phyloP scores from a whole-genome alignment of 2,797 vertebrate species.

The Pagetopsis macropterus region DNA sequence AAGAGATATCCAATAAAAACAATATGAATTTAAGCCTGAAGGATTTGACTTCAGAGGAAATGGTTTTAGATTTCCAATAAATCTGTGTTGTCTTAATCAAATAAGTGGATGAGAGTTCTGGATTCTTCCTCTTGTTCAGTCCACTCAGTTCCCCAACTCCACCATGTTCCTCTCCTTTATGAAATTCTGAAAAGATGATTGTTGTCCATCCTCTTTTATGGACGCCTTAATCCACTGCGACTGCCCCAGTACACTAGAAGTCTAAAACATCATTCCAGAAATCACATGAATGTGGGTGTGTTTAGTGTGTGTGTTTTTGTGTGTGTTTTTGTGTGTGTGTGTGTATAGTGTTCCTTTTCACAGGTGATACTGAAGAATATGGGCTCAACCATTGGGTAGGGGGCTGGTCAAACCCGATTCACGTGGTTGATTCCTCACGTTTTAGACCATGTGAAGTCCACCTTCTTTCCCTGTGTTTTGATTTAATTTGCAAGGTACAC shows the following conservation, averaged over 20 bases:
- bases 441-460: conserved; percentile 18
- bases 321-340: not conserved
- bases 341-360: conserved; percentile 12
- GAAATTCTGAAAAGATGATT: conserved; percentile 39
- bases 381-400: not conserved
- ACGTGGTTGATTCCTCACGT: conserved; percentile 15
- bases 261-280: conserved; percentile 15
- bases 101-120: not conserved
- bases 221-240: conserved; percentile 54
- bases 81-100: not conserved
- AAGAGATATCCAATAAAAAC: not conserved
- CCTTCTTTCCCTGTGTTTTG: not conserved
- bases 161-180: conserved; percentile 22
- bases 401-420: conserved; percentile 11
- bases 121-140: conserved; percentile 5
- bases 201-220: conserved; percentile 64
- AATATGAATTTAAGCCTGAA: not conserved
- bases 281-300: conserved; percentile 22
- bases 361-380: conserved; percentile 20
- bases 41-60: not conserved
- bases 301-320: conserved; percentile 3
- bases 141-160: not conserved
- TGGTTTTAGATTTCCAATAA: not conserved
- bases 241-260: conserved; percentile 20
- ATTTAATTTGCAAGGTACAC: not conserved